These are phyloP conservation scores for Ctenoplectra terminalis DNA, from an alignment of 1,140 invertebrate genomes.

Conservation along the genomic window DNA sequence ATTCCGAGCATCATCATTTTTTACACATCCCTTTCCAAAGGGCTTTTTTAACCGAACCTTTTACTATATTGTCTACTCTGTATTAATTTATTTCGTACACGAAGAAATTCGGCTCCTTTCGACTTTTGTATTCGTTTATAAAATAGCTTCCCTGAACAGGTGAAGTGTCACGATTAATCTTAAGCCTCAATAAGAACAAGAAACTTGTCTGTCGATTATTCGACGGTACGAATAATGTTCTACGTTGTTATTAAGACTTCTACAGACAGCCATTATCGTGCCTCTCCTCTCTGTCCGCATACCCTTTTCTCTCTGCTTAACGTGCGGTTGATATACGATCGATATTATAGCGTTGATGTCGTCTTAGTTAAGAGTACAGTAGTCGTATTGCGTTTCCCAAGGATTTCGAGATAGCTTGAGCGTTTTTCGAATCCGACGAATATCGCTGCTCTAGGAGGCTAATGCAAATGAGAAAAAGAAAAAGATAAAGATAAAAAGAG, in stretches of 20 bases:
- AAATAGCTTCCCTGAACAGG: not conserved
- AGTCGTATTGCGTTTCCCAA: slow-evolving; percentile 12
- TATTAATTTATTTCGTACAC: not conserved
- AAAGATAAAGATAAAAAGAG: not conserved
- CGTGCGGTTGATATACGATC: slow-evolving; percentile 7
- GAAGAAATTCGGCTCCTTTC: not conserved
- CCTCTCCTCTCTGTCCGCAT: not conserved
- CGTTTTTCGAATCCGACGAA: slow-evolving; percentile 15
- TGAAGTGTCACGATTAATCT: not conserved
- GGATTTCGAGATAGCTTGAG: not conserved
- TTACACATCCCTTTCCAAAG: not conserved
- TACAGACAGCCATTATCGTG: not conserved
- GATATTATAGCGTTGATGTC: slow-evolving; percentile 20
- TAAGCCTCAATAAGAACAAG: not conserved
- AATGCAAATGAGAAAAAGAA: not conserved
- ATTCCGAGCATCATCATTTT: slow-evolving; percentile 1
- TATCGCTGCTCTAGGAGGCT: slow-evolving; percentile 15
- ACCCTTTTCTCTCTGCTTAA: slow-evolving; percentile 9
- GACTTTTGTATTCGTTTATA: not conserved
- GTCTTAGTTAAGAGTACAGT: slow-evolving; percentile 3
- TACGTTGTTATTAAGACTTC: not conserved
- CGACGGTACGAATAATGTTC: not conserved
- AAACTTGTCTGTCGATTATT: not conserved
- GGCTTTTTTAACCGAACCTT: not conserved
- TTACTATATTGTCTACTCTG: too few species aligned